These are phyloP conservation scores for Orgyia antiqua DNA, from an alignment of 2,888 invertebrate species.

Conservation along the genomic window DNA sequence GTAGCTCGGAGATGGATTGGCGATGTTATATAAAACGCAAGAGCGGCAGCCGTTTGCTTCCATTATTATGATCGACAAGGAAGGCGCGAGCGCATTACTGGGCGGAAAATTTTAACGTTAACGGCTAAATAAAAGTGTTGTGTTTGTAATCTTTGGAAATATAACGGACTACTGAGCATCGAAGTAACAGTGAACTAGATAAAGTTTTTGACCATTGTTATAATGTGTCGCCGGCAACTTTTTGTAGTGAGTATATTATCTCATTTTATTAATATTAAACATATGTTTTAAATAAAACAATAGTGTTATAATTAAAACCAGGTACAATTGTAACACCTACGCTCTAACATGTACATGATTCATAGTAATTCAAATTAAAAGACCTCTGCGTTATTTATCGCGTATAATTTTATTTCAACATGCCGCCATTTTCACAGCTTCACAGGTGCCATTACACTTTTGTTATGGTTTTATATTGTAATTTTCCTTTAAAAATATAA, in stretches of 20 bases:
- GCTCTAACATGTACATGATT: too few species aligned
- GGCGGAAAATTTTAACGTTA: slow-evolving; percentile 33
- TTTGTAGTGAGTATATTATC: slow-evolving; percentile 21
- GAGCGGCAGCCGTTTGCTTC: slow-evolving; percentile 47
- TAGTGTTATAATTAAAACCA: too few species aligned
- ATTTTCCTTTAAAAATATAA: too few species aligned
- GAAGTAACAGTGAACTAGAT: slow-evolving; percentile 27
- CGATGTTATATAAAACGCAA: slow-evolving; percentile 64
- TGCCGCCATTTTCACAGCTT: too few species aligned
- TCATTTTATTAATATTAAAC: neutral
- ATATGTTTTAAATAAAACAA: too few species aligned
- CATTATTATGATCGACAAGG: slow-evolving; percentile 48
- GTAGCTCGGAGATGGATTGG: slow-evolving; percentile 44
- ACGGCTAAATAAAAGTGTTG: slow-evolving; percentile 20
- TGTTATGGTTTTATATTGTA: too few species aligned
- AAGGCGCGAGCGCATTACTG: slow-evolving; percentile 49
- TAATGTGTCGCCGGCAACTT: slow-evolving; percentile 43
- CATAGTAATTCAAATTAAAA: too few species aligned
- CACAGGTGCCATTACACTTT: too few species aligned
- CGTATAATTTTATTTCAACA: too few species aligned
- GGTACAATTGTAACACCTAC: too few species aligned
- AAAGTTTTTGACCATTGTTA: slow-evolving; percentile 14
- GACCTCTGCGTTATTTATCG: too few species aligned
- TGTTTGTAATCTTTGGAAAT: slow-evolving; percentile 16
- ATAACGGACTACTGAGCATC: slow-evolving; percentile 20